Conservation (phyloP, 2,113 vertebrate genomes). For the Poeciliopsis occidentalis region DNA sequence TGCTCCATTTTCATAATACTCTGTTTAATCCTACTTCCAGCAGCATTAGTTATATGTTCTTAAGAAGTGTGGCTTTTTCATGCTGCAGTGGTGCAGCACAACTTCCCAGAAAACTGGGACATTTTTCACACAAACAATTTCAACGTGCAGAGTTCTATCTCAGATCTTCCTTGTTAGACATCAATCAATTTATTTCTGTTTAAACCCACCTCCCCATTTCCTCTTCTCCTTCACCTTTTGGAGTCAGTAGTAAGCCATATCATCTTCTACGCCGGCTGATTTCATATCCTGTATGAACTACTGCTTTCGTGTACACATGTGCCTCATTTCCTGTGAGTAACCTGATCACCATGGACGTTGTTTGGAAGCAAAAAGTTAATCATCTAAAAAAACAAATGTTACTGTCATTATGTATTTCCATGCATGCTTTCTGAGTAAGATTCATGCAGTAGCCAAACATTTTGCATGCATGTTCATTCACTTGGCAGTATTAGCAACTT, state of each 20-base stretch:
- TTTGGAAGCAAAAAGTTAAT: no score
- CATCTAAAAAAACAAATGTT: no score
- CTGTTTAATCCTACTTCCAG: background rate
- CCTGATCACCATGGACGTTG: background rate
- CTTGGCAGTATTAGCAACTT: no score
- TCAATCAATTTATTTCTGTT: background rate
- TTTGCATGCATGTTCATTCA: no score
- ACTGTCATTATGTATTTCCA: no score
- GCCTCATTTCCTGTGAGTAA: background rate
- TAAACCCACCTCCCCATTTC: background rate
- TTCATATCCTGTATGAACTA: constrained; percentile 46
- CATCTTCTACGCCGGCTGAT: constrained; percentile 19
- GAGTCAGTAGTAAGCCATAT: background rate
- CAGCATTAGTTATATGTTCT: background rate
- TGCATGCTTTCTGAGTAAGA: no score
- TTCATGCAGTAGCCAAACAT: no score
- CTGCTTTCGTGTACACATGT: constrained; percentile 1
- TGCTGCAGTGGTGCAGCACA: background rate
- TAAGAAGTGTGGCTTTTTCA: background rate
- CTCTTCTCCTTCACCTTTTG: background rate
- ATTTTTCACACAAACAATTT: background rate
- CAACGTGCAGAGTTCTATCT: background rate
- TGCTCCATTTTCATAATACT: background rate
- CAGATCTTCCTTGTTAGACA: background rate
- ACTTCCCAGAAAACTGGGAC: background rate